Evolutionary conservation across 2,797 vertebrate species (phyloP), one percentile per base, ranked within the genome.

Genomic region (Amblyopsis hoosieri): DNA sequence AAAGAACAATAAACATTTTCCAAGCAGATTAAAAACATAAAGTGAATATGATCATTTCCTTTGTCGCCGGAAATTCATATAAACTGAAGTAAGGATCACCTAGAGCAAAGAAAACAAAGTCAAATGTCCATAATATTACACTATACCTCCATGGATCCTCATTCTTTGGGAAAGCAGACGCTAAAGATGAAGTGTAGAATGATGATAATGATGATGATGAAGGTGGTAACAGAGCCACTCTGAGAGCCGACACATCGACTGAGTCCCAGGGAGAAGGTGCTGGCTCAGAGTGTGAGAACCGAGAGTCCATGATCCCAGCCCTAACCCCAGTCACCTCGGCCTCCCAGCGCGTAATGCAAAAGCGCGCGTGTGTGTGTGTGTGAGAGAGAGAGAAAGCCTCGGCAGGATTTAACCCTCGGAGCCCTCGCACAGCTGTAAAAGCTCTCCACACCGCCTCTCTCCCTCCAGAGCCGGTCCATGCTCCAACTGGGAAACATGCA

Each of bases 391-490:
- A 67, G 73, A 81, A 71, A 67, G 74, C 83, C 78, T 75, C 83
- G 72, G 81, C 81, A 82, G 83, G 86, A 79, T 86, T 89, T 86
- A 90, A 92, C 90, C 89, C 89, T 83, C 76, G 57, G 75, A 87
- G 89, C 85, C 87, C 86, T 91, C 51, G 51, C 60, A 62, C 91
- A 92, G 92, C 89, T 91, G 90, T 88, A 88, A 88, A 92, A 93
- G 91, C 90, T 88, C 64, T 66, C 78, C 80, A 62, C 61, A 66
- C 82, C 47, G 85, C 74, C 81, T 88, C 78, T 86, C 80, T 72
- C 75, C 56, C 67, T 78, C 83, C 77, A 60, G 72, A 69, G 75
- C 45, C 50, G 29, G 81, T 77, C 80, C 83, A 76, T 86, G 75
- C 75, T 87, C 85, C 87, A 84, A 80, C 85, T 85, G 86, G 85